These are phyloP conservation scores for Drosophila quasianomalipes DNA, from an alignment of 2,888 invertebrate genomes.

Conservation along the genomic window DNA sequence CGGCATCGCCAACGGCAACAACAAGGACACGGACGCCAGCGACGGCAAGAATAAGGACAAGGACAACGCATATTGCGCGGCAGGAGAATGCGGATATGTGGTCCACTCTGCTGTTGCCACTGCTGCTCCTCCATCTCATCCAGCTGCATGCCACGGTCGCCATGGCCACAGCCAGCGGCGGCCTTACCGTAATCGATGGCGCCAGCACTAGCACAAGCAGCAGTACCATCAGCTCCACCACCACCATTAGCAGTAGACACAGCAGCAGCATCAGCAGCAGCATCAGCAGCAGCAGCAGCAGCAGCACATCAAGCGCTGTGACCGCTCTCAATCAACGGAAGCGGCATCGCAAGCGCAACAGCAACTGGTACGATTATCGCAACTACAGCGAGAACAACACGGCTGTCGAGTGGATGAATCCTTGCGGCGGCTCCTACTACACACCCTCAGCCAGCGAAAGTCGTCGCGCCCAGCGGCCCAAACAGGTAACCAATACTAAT, in stretches of 20 bases:
- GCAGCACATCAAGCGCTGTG: slow-evolving; percentile 4
- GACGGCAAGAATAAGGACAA: slow-evolving; percentile 10
- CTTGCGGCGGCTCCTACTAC: slow-evolving; percentile 78
- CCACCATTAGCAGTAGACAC: slow-evolving; percentile 2
- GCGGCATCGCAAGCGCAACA: slow-evolving; percentile 82
- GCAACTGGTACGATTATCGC: slow-evolving; percentile 78
- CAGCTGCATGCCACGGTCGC: slow-evolving; percentile 39
- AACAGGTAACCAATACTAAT: slow-evolving; percentile 58
- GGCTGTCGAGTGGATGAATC: slow-evolving; percentile 81
- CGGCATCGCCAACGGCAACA: slow-evolving; percentile 60
- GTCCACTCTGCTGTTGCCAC: slow-evolving; percentile 57
- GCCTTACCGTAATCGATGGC: slow-evolving; percentile 60
- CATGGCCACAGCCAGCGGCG: slow-evolving; percentile 56
- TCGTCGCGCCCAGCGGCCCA: slow-evolving; percentile 61
- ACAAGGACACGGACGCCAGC: slow-evolving; percentile 41
- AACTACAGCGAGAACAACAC: slow-evolving; percentile 79
- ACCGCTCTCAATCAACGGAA: slow-evolving; percentile 56
- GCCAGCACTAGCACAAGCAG: slow-evolving; percentile 43
- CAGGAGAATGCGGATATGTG: slow-evolving; percentile 72
- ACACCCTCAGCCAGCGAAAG: slow-evolving; percentile 51
- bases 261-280: slow-evolving; percentile 1
- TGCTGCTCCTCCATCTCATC: slow-evolving; percentile 55
- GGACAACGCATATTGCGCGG: slow-evolving; percentile 35
- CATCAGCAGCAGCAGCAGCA: slow-evolving; percentile 1
- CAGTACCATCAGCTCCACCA: slow-evolving; percentile 11